Base-by-base conservation (phyloP, 2,888 invertebrate genomes). In the Metallyticus violacea region DNA sequence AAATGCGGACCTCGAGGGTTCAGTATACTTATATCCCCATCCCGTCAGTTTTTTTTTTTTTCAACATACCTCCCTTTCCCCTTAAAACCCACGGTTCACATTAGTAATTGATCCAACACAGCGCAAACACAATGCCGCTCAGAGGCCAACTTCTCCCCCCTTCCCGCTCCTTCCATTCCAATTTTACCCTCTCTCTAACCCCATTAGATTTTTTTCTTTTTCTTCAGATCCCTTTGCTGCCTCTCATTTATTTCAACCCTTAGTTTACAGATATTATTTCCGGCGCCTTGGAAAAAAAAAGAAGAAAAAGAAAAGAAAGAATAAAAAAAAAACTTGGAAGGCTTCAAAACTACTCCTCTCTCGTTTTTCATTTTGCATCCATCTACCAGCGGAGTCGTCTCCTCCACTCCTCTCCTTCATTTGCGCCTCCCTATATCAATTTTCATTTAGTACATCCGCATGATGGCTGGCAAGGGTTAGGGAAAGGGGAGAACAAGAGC, bases 371-470 rank as follows among this genome's bases (percentile, higher is more conserved):
- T 81, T 62, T 87, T 84, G 77, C 85, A 86, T 87, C 86, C 86
- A 84, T 85, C 81, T 85, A 40, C 27, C 40, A 62, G 40, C 15
- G 22, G 40, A 62, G 1, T 62, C 40, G 40, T 62, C 40, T 62
- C 77, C 85, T 84, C 62, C 30, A 76, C 79, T 77, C 85, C 22
- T 62, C 85, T 85, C 86, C 86, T 87, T 88, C 88, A 88, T 86
- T 88, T 86, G 79, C 84, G 78, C 87, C 88, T 81, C 87, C 85
- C 88, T 86, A 87, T 88, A 88, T 88, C 88, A 88, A 88, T 88
- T 88, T 88, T 88, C 88, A 88, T 88, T 88, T 88, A 85, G 86
- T 81, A 77, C 83, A 83, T 83, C 83, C 83, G 85, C 86, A 81
- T 62, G 86, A 29, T 9, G 30, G n/a, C n/a, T n/a, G n/a, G n/a